Conservation (phyloP, 2,888 invertebrate genomes). For the Smittia sp. region DNA sequence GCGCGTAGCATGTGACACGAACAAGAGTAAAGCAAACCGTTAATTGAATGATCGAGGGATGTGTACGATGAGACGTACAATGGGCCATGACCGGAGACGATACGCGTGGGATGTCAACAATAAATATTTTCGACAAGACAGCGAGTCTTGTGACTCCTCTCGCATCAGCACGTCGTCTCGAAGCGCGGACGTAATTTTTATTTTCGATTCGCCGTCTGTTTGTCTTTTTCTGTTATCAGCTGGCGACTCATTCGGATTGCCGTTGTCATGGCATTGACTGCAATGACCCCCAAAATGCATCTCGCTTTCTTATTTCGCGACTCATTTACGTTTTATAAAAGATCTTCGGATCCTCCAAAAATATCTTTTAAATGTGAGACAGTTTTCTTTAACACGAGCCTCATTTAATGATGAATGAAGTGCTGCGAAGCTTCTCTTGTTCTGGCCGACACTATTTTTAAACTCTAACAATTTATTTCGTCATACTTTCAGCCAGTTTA, state of each 20-base stretch:
- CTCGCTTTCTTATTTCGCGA: too few relatives aligned
- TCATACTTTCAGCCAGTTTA: constrained; percentile 52
- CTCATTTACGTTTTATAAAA: too few relatives aligned
- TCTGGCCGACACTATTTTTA: too few relatives aligned
- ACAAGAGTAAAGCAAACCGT: not conserved
- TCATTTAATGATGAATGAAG: too few relatives aligned
- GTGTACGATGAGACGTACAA: not conserved
- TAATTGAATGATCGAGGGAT: not conserved
- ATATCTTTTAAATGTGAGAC: too few relatives aligned
- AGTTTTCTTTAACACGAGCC: too few relatives aligned
- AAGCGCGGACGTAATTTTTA: not conserved
- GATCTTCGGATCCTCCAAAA: too few relatives aligned
- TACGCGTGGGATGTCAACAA: not conserved
- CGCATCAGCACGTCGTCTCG: not conserved
- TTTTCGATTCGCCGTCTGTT: constrained; percentile 11
- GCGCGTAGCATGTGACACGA: not conserved
- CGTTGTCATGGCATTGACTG: not conserved
- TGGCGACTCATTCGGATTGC: not conserved
- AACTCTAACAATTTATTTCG: not conserved
- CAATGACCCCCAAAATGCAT: too few relatives aligned
- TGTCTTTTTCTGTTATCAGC: constrained; percentile 22
- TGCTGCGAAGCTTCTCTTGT: too few relatives aligned
- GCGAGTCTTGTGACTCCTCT: constrained; percentile 10
- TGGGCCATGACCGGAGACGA: not conserved
- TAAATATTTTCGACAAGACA: not conserved